Base-by-base conservation (phyloP, 2,888 invertebrate genomes). In the Thymelicus acteon region DNA sequence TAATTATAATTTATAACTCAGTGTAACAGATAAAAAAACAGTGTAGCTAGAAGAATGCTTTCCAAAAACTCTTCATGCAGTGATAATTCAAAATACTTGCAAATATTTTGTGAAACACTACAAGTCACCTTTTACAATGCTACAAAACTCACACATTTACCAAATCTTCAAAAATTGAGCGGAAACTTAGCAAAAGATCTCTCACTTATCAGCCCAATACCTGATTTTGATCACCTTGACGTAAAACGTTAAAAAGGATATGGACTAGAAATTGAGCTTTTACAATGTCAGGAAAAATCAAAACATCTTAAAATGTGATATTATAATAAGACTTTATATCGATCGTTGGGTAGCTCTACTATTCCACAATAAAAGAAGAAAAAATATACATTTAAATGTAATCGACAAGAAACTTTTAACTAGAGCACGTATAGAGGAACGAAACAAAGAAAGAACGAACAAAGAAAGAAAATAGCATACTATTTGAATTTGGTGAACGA, bases 31-130 rank as follows among this genome's bases (percentile, higher is more conserved):
- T 67, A 67, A 48, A 37, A 37, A 75, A 71, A 67, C 66, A 54
- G 70, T 57, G 72, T 61, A 73, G 63, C 77, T 80, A 88, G 91
- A 92, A 92, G 93, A 93, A 93, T 93, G 92, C 92, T 92, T 92
- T 91, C 91, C 83, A 84, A 82, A 79, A 81, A 79, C 77, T 76
- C 68, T 76, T 70, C 81, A 84, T 85, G 84, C 84, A 82, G 73
- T 76, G 73, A 72, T 73, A 75, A 63, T 71, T 31, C 67, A 49
- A 69, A 65, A 62, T 54, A 71, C 67, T 73, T 69, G 37, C 48
- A 69, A 47, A 71, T 67, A 66, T 58, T 69, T 48, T 49, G 69
- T 70, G 63, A 24, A 31, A 67, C 37, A 60, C 69, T 64, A 69
- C 69, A 37, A 19, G 54, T 54, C 57, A 39, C 47, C 57, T 72